These are phyloP conservation scores for Dascyllus trimaculatus DNA, from an alignment of 2,113 vertebrate species.

Conservation along the genomic window DNA sequence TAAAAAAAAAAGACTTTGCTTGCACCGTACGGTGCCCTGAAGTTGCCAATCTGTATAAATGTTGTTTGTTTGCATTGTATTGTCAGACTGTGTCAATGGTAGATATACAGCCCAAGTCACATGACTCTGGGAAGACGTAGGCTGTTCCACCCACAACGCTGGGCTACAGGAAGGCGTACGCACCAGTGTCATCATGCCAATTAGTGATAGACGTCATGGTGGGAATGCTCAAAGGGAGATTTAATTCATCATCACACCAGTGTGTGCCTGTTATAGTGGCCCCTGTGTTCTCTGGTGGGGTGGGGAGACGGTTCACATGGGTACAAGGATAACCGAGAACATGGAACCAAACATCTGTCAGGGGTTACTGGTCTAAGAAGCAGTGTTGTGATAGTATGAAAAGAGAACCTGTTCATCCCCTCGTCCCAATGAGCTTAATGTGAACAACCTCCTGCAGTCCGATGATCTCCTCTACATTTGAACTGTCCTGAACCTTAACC, in stretches of 20 bases:
- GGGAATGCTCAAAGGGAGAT: conserved; percentile 72
- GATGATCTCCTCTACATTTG: background rate
- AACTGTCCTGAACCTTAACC: background rate
- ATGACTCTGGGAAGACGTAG: conserved; percentile 87
- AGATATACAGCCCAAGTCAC: conserved; percentile 86
- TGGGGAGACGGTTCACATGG: conserved; percentile 44
- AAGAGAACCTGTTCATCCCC: conserved; percentile 60
- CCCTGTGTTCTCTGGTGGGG: conserved; percentile 79
- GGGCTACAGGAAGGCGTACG: conserved; percentile 70
- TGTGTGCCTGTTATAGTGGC: conserved; percentile 98
- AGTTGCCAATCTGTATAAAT: conserved; percentile 97
- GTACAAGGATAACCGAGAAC: conserved; percentile 29
- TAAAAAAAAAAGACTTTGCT: conserved; percentile 79
- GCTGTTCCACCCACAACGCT: conserved; percentile 55
- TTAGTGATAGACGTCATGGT: conserved; percentile 86
- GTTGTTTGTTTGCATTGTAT: conserved; percentile 92
- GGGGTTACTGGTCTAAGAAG: conserved; percentile 64
- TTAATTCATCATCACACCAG: conserved; percentile 91
- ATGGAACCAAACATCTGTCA: conserved; percentile 56
- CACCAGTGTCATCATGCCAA: conserved; percentile 94
- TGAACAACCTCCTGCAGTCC: conserved; percentile 31
- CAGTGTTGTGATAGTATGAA: conserved; percentile 71
- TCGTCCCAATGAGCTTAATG: conserved; percentile 29
- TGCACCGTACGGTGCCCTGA: conserved; percentile 91
- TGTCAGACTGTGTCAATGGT: conserved; percentile 96